A percentile compares a stretch with the other conserved stretches of the same genome.
Evolutionary conservation across 2,113 vertebrate species (phyloP).

Genomic region (Manacus vitellinus): DNA sequence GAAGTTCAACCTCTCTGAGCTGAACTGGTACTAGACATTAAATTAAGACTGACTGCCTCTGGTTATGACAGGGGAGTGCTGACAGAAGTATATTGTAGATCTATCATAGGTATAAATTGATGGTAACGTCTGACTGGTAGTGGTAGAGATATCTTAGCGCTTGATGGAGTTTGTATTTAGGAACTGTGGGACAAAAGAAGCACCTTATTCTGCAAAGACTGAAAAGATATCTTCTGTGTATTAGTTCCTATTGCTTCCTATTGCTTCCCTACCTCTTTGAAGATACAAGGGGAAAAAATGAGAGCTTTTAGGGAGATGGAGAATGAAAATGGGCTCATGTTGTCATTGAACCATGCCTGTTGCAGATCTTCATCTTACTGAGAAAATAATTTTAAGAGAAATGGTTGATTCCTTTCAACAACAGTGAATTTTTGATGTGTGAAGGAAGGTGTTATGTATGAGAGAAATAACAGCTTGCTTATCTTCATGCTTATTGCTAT

Average conservation of each 20-base stretch:
- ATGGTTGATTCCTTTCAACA: not conserved
- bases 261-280: not conserved
- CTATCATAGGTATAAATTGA: not conserved
- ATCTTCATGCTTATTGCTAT: not conserved
- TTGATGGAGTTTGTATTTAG: not conserved
- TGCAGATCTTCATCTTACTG: not conserved
- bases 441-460: not conserved
- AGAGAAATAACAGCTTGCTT: not conserved
- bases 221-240: not conserved
- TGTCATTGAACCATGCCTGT: not conserved
- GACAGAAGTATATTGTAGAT: not conserved
- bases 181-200: not conserved
- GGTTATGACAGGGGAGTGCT: not conserved
- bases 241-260: not conserved
- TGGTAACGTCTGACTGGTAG: not conserved
- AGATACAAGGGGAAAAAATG: not conserved
- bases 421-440: not conserved
- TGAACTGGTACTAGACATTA: not conserved
- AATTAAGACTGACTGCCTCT: not conserved
- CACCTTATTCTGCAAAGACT: not conserved
- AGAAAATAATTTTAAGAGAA: not conserved
- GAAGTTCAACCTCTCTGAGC: not conserved
- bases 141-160: not conserved
- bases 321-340: not conserved
- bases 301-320: not conserved